These are phyloP conservation scores for Eriocheir sinensis DNA, from an alignment of 1,140 invertebrate genomes.

Conservation along the genomic window DNA sequence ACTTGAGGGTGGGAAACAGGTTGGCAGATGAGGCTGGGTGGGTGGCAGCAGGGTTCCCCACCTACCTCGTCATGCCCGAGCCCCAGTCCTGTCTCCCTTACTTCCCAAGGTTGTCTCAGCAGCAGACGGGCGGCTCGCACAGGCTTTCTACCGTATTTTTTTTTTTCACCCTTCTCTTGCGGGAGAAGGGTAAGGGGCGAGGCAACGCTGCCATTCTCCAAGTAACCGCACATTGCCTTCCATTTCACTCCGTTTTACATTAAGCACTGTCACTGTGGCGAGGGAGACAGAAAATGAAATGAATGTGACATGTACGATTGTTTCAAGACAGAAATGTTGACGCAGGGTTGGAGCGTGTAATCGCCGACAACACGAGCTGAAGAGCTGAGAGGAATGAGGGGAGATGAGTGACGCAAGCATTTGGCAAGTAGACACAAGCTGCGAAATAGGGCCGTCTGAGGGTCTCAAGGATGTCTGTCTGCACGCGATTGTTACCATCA, in stretches of 20 bases:
- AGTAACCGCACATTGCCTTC: not conserved
- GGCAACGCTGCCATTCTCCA: not conserved
- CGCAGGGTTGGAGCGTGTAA: no score
- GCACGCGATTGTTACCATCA: not conserved
- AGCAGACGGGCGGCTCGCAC: not conserved
- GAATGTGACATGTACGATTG: not conserved
- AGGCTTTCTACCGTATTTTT: constrained; percentile 50
- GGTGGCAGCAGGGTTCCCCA: not conserved
- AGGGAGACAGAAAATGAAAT: not conserved
- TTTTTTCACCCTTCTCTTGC: not conserved
- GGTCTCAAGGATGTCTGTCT: constrained; percentile 38
- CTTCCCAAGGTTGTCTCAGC: constrained; percentile 37
- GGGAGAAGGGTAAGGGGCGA: not conserved
- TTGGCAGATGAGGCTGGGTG: no score
- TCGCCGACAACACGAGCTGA: not conserved
- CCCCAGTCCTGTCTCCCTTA: not conserved
- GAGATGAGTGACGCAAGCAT: constrained; percentile 48
- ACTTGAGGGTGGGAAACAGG: no score
- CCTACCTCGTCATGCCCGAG: not conserved
- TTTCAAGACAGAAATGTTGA: not conserved
- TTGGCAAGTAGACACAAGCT: constrained; percentile 49
- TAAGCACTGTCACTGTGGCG: not conserved
- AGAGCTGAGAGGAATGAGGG: not conserved
- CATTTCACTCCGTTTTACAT: not conserved
- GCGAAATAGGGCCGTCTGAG: constrained; percentile 2